These are phyloP conservation scores for Erannis defoliaria DNA, from an alignment of 2,888 invertebrate species.

Conservation along the genomic window DNA sequence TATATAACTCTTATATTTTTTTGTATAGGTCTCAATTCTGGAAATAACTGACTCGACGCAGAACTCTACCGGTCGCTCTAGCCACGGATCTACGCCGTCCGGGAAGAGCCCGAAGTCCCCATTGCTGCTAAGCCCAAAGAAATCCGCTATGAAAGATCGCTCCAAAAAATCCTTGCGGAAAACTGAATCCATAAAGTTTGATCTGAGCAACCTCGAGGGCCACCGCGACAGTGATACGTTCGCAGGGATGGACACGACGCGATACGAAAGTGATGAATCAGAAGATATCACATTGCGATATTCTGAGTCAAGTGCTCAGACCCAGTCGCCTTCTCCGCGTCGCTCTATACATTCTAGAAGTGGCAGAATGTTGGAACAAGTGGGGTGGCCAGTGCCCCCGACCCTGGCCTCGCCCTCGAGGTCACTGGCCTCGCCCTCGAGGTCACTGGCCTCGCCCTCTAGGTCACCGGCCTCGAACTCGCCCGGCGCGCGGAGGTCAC, in stretches of 20 bases:
- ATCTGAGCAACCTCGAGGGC: constrained; percentile 71
- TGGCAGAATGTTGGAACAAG: constrained; percentile 56
- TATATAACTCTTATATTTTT: background rate
- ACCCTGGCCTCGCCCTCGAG: constrained; percentile 33
- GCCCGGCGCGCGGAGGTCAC: constrained; percentile 51
- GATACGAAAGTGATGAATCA: constrained; percentile 32
- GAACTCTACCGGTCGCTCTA: constrained; percentile 38
- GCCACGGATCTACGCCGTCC: constrained; percentile 40
- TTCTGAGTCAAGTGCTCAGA: constrained; percentile 52
- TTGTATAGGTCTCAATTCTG: constrained; percentile 55
- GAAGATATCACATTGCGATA: constrained; percentile 60
- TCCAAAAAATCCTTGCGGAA: constrained; percentile 60
- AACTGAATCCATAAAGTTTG: constrained; percentile 77
- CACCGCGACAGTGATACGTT: constrained; percentile 44
- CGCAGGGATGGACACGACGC: constrained; percentile 41
- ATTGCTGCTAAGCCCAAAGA: constrained; percentile 57
- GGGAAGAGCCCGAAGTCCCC: constrained; percentile 44
- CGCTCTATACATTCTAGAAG: constrained; percentile 62
- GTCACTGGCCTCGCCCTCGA: constrained; percentile 43
- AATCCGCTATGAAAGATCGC: constrained; percentile 73
- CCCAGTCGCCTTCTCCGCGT: constrained; percentile 60
- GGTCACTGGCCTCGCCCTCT: constrained; percentile 42
- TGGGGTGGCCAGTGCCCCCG: constrained; percentile 45
- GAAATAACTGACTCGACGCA: constrained; percentile 56
- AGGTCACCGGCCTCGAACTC: constrained; percentile 47